Evolutionary conservation across 2,888 invertebrate species (phyloP).

Genomic region (Galerucella pusilla): DNA sequence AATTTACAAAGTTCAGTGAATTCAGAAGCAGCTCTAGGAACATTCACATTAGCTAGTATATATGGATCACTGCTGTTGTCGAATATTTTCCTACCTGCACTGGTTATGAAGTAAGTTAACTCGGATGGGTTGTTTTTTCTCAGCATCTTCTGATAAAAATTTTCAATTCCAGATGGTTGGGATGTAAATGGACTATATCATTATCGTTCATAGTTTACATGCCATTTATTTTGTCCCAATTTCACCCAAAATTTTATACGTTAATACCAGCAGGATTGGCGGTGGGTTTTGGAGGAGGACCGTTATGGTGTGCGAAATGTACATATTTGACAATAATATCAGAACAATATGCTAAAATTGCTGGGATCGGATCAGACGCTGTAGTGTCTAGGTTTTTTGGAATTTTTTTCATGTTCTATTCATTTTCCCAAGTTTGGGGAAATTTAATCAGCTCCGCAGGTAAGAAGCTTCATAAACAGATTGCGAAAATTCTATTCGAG

Average conservation of each 20-base stretch:
- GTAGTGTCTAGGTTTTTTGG: slow-evolving; percentile 93
- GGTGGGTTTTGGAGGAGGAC: slow-evolving; percentile 90
- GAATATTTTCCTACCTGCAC: slow-evolving; percentile 88
- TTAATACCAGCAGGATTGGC: slow-evolving; percentile 85
- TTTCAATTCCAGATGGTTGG: slow-evolving; percentile 76
- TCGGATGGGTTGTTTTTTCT: background rate
- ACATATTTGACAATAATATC: slow-evolving; percentile 89
- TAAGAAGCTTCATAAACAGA: slow-evolving; percentile 59
- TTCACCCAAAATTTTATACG: slow-evolving; percentile 87
- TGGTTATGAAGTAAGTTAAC: slow-evolving; percentile 79
- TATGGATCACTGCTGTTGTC: slow-evolving; percentile 90
- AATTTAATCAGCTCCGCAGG: slow-evolving; percentile 89
- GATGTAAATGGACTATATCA: slow-evolving; percentile 91
- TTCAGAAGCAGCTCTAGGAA: slow-evolving; percentile 83
- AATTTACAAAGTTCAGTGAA: slow-evolving; percentile 89
- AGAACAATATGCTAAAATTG: slow-evolving; percentile 81
- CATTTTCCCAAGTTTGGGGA: slow-evolving; percentile 96
- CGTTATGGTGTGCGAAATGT: slow-evolving; percentile 96
- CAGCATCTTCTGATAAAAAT: background rate
- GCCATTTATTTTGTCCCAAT: slow-evolving; percentile 91
- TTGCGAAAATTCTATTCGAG: no score
- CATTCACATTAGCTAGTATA: slow-evolving; percentile 84
- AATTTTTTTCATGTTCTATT: slow-evolving; percentile 95
- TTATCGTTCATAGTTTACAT: slow-evolving; percentile 89
- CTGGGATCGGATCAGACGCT: slow-evolving; percentile 77